phyloP scores from a whole-genome alignment of 2,797 vertebrate species.

The Sebastes vulpes region DNA sequence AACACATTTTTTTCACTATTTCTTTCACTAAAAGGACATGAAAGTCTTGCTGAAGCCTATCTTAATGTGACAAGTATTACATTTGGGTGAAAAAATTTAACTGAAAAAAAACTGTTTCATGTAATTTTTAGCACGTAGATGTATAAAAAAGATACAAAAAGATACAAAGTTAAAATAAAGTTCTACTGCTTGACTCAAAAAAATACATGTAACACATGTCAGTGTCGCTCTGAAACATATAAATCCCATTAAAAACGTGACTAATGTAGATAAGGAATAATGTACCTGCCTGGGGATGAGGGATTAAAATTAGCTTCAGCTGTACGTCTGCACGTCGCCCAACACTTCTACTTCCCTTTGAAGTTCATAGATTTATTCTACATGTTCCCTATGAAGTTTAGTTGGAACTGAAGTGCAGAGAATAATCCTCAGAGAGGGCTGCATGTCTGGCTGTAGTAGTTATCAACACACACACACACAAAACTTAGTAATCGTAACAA shows the following conservation, averaged over 20 bases:
- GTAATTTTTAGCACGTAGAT: background rate
- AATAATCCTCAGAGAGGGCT: slow-evolving; percentile 24
- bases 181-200: background rate
- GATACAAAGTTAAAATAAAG: background rate
- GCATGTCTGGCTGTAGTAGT: background rate
- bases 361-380: slow-evolving; percentile 29
- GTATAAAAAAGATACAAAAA: background rate
- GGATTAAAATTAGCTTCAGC: slow-evolving; percentile 34
- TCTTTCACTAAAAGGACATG: background rate
- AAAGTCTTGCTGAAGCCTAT: background rate
- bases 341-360: slow-evolving; percentile 39
- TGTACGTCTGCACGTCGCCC: background rate
- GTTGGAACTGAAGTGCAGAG: slow-evolving; percentile 11
- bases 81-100: accelerated
- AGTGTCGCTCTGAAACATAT: background rate
- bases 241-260: slow-evolving; percentile 27
- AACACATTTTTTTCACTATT: too few relatives aligned
- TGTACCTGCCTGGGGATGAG: slow-evolving; percentile 22
- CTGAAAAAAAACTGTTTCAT: background rate
- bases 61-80: background rate
- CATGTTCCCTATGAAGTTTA: slow-evolving; percentile 1
- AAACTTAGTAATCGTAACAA: background rate
- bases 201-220: background rate
- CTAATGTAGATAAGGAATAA: slow-evolving; percentile 18
- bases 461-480: background rate